phyloP scores from a whole-genome alignment of 2,113 vertebrate genomes.

The Patagioenas fasciata region DNA sequence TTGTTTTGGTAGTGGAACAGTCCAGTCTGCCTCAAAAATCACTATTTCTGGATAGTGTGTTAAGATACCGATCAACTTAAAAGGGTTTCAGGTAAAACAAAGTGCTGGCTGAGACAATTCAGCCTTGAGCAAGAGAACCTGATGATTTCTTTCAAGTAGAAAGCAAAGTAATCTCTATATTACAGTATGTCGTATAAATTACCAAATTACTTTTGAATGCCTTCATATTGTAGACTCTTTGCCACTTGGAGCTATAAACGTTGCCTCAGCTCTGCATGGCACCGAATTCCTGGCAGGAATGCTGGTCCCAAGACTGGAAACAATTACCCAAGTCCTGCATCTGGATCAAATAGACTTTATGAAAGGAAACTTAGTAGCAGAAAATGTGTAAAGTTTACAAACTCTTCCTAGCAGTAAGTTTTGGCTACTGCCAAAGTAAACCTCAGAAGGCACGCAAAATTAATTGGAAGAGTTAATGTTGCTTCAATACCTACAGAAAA shows the following conservation, averaged over 20 bases:
- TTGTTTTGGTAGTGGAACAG: background rate
- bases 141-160: background rate
- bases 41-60: accelerated
- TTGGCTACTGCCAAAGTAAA: background rate
- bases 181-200: background rate
- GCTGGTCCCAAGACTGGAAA: background rate
- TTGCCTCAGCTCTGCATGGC: background rate
- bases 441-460: background rate
- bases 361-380: background rate
- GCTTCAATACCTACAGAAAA: background rate
- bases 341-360: background rate
- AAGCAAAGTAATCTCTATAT: background rate
- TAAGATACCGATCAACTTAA: accelerated
- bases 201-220: background rate
- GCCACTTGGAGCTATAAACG: background rate
- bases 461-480: background rate
- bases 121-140: background rate
- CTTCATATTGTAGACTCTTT: background rate
- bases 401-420: background rate
- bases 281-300: background rate
- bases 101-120: background rate
- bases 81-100: background rate
- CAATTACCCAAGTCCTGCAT: background rate
- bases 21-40: background rate
- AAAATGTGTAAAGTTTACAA: slow-evolving; percentile 30